These are phyloP conservation scores for Luehdorfia chinensis DNA, from an alignment of 1,140 invertebrate species.

Conservation along the genomic window DNA sequence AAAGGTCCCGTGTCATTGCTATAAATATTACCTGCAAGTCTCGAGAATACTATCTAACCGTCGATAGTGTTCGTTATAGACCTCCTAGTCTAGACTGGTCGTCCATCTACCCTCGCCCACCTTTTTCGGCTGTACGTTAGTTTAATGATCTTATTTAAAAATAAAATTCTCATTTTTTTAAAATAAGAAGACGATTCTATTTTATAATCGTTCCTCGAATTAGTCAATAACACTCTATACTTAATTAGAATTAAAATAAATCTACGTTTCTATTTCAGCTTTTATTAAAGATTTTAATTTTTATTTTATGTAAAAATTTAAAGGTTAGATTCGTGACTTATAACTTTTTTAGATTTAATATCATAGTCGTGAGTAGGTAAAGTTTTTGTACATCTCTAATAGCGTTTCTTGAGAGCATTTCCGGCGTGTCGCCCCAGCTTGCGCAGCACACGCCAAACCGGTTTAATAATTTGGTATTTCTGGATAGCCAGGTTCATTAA, in stretches of 20 bases:
- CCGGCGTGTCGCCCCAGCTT: constrained; percentile 35
- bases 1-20: constrained; percentile 22
- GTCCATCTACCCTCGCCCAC: constrained; percentile 16
- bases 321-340: background rate
- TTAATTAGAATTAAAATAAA: no score
- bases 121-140: background rate
- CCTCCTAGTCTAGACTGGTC: constrained; percentile 23
- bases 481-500: constrained; percentile 46
- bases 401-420: constrained; percentile 46
- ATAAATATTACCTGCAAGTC: constrained; percentile 22
- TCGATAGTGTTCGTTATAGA: constrained; percentile 24
- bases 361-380: constrained; percentile 9
- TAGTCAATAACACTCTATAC: no score
- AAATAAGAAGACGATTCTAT: constrained; percentile 4
- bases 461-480: constrained; percentile 47
- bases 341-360: constrained; percentile 21
- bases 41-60: constrained; percentile 21
- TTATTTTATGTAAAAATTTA: no score
- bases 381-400: constrained; percentile 31
- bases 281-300: no score
- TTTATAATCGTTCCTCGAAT: no score
- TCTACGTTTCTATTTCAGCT: no score
- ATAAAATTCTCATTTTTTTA: constrained; percentile 9
- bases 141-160: constrained; percentile 18
- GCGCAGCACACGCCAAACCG: constrained; percentile 68